phyloP scores from a whole-genome alignment of 2,113 vertebrate genomes.

The Callocephalon fimbriatum region DNA sequence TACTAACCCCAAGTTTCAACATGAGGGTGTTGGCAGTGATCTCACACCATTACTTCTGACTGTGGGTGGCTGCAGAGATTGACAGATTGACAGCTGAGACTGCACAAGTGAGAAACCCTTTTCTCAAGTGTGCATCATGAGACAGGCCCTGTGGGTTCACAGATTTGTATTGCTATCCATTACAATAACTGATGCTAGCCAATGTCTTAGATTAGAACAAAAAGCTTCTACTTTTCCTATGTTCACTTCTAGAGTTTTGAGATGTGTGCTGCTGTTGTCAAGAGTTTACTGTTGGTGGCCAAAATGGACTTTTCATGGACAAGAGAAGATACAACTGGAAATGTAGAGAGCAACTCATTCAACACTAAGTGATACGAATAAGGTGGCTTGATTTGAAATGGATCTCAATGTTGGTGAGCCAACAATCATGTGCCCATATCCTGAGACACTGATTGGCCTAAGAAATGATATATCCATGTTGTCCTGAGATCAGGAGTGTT shows the following conservation, averaged over 20 bases:
- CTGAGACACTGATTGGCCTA: not conserved
- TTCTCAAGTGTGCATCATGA: not conserved
- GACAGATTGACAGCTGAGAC: not conserved
- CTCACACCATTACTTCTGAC: not conserved
- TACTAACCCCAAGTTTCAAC: not conserved
- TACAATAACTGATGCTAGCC: not conserved
- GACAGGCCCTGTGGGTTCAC: not conserved
- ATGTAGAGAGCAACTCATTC: not conserved
- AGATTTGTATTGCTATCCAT: not conserved
- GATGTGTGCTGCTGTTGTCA: not conserved
- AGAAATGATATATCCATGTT: not conserved
- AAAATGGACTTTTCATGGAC: not conserved
- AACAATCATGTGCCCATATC: rapidly evolving
- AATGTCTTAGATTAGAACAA: not conserved
- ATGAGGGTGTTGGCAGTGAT: not conserved
- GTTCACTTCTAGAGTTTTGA: not conserved
- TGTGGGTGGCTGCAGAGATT: not conserved
- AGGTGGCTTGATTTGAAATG: not conserved
- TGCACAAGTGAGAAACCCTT: not conserved
- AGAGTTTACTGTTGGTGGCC: not conserved
- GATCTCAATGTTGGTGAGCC: not conserved
- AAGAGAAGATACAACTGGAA: not conserved
- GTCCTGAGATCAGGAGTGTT: not conserved
- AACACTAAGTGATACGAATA: not conserved
- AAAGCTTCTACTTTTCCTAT: not conserved